Base-by-base conservation (phyloP, 2,113 vertebrate genomes). In the Columbina picui region DNA sequence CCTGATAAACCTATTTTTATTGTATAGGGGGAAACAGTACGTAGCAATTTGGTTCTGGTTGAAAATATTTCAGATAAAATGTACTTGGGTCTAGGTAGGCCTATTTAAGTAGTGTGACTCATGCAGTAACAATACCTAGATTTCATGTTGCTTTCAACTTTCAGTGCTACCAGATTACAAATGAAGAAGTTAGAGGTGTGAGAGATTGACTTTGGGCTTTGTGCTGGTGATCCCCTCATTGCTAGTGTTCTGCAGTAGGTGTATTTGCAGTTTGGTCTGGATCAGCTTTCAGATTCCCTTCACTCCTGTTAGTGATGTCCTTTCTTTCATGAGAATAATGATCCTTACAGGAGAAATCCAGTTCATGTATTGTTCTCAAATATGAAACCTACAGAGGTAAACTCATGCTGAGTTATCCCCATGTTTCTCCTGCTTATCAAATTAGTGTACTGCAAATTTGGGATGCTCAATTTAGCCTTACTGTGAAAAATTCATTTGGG, bases 401-500 rank as follows among this genome's bases (percentile, higher is more conserved):
- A 82, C 27, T 91, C 21, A 6, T 10, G 7, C 79, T 2, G 5
- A 87, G 84, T 93, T 93, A 91, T 20, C 30, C 38, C 21, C 16
- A 6, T 68, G 47, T 76, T 90, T 84, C 65, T 94, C 34, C 57
- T 74, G 32, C 78, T 38, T 91, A 95, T 87, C 89, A 97, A 95
- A 94, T 97, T 96, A 91, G 71, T 86, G 65, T 89, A 50, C 78
- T 68, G 82, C 71, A 86, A 53, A 95, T 96, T 95, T 74, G 86
- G 61, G 64, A 97, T 93, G 91, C 81, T 94, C 75, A 91, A 90
- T 95, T 96, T 95, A 95, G 78, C 64, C 60, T 96, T 92, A 69
- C 77, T 90, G 93, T 97, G 95, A 95, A 96, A 96, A 96, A 97
- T 95, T 69, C 78, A 95, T 96, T 96, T 95, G 90, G 77, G 70